These are phyloP conservation scores for Elephantulus edwardii DNA, from an alignment of 2,113 vertebrate genomes.

Conservation along the genomic window DNA sequence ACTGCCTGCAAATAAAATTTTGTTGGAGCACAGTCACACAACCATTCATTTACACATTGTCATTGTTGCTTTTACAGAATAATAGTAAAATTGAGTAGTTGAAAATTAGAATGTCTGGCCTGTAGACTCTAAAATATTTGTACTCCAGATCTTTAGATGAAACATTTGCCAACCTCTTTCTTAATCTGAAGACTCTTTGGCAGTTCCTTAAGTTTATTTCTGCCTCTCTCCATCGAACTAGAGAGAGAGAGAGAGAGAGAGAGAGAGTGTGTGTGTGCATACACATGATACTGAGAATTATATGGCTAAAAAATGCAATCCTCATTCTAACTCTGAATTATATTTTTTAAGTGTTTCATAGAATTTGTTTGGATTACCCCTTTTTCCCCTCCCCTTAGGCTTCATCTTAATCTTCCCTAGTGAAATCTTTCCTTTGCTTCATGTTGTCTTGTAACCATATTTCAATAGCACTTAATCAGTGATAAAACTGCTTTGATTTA, in stretches of 20 bases:
- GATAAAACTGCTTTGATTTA: slow-evolving; percentile 83
- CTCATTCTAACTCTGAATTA: slow-evolving; percentile 70
- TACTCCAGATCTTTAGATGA: slow-evolving; percentile 16
- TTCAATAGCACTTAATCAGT: slow-evolving; percentile 83
- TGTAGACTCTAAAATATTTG: slow-evolving; percentile 34
- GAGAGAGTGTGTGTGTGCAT: too few relatives aligned
- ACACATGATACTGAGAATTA: slow-evolving; percentile 51
- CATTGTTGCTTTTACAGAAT: slow-evolving; percentile 2
- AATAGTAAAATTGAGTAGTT: neutral
- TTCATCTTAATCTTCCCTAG: slow-evolving; percentile 75
- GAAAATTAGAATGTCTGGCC: neutral
- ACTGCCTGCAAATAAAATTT: slow-evolving; percentile 15
- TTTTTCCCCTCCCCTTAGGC: neutral
- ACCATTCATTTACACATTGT: slow-evolving; percentile 23
- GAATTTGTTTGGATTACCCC: slow-evolving; percentile 75
- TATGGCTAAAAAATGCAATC: slow-evolving; percentile 63
- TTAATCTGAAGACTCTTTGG: slow-evolving; percentile 9
- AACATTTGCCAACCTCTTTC: slow-evolving; percentile 30
- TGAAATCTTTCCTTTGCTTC: slow-evolving; percentile 79
- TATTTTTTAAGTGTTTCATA: slow-evolving; percentile 72
- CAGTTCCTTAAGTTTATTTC: slow-evolving; percentile 56
- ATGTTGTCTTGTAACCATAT: slow-evolving; percentile 79
- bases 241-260: too few relatives aligned
- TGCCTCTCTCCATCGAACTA: slow-evolving; percentile 58
- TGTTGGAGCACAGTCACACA: slow-evolving; percentile 37